Percentiles rank a stretch among this genome's conserved stretches.
These are phyloP conservation scores for Archips xylosteana DNA, from an alignment of 2,888 invertebrate genomes.

Conservation along the genomic window DNA sequence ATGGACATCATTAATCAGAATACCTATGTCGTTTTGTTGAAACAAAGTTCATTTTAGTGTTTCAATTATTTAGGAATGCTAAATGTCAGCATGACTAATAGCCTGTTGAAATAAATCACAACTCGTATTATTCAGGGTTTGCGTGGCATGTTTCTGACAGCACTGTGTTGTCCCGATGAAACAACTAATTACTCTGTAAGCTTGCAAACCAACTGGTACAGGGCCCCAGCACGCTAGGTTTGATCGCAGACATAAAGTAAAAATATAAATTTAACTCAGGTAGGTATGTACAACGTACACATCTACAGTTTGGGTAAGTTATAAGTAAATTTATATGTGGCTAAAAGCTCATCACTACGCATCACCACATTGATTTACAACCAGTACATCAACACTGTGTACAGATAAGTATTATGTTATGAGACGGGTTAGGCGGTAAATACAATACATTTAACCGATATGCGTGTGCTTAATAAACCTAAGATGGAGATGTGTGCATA, in stretches of 20 bases:
- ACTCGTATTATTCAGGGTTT: constrained; percentile 3
- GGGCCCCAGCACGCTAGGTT: too few species aligned
- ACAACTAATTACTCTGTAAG: not conserved
- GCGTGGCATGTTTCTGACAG: constrained; percentile 13
- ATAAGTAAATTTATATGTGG: too few species aligned
- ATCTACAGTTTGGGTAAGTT: too few species aligned
- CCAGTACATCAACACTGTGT: too few species aligned
- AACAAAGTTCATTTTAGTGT: not conserved
- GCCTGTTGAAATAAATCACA: not conserved
- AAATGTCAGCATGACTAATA: constrained; percentile 4
- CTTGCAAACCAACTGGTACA: not conserved
- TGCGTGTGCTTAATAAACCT: not conserved
- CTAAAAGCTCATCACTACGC: too few species aligned
- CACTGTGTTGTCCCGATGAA: not conserved
- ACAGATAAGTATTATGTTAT: too few species aligned
- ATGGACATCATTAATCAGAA: not conserved
- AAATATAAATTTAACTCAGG: not conserved
- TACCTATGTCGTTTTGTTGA: not conserved
- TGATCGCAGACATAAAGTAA: too few species aligned
- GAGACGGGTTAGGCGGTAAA: too few species aligned
- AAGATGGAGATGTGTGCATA: too few species aligned
- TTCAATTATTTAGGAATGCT: not conserved
- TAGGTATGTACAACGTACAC: too few species aligned
- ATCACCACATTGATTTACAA: too few species aligned
- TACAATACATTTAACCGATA: not conserved